Evolutionary conservation across 2,113 vertebrate genomes (phyloP).

Genomic region (Daboia siamensis): DNA sequence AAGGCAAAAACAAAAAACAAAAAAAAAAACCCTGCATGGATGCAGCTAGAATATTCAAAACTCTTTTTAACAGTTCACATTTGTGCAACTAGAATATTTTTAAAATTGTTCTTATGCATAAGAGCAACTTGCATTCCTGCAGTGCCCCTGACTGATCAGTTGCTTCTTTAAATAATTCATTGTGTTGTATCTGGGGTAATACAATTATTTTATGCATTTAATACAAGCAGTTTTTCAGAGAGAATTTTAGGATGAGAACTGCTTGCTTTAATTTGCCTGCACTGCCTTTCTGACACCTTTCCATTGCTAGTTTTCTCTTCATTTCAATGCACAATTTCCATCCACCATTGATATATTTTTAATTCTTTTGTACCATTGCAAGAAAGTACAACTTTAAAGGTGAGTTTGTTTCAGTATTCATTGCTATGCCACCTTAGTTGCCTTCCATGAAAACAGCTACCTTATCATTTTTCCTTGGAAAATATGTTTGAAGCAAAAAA

Average conservation of each 20-base stretch:
- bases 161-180: constrained; percentile 32
- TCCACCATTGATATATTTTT: background rate
- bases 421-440: background rate
- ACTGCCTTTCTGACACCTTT: background rate
- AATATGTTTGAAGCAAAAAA: background rate
- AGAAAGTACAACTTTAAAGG: background rate
- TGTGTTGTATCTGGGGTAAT: constrained; percentile 24
- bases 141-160: background rate
- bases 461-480: background rate
- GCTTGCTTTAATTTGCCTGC: background rate
- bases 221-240: background rate
- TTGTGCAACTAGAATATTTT: background rate
- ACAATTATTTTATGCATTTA: background rate
- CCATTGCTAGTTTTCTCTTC: background rate
- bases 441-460: background rate
- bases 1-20: background rate
- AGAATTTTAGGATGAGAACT: background rate
- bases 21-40: background rate
- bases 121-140: background rate
- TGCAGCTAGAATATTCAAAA: background rate
- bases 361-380: background rate
- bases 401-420: too few species aligned
- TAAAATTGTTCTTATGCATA: background rate
- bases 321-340: background rate
- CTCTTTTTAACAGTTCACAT: background rate